Conservation (phyloP, 2,113 vertebrate genomes). For the Struthidea cinerea region DNA sequence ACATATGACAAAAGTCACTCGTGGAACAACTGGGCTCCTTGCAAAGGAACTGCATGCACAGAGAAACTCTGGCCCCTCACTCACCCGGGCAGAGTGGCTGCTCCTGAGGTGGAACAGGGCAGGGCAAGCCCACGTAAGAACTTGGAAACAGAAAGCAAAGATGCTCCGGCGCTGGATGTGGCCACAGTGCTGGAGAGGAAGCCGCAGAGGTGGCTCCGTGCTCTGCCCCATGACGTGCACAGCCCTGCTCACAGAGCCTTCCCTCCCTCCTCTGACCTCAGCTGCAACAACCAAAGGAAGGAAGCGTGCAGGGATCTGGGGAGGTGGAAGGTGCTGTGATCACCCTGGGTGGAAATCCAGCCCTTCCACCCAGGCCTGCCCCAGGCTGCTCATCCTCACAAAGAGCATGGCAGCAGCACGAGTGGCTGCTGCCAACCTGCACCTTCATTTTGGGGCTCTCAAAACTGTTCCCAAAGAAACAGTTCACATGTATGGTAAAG, state of each 20-base stretch:
- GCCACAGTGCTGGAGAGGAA: background rate
- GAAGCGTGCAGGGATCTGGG: rapidly evolving
- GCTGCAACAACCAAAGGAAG: background rate
- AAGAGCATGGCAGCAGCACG: rapidly evolving
- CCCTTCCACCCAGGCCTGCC: background rate
- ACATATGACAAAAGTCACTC: rapidly evolving
- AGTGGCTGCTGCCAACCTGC: background rate
- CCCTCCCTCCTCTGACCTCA: background rate
- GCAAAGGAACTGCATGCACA: background rate
- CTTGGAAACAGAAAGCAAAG: background rate
- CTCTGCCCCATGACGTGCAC: background rate
- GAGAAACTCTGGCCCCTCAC: background rate
- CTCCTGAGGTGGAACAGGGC: background rate
- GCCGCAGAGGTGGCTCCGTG: background rate
- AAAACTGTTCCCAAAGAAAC: background rate
- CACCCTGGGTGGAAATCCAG: background rate
- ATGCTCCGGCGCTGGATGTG: background rate
- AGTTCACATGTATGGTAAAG: background rate
- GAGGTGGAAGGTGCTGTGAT: background rate
- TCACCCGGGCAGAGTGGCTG: background rate
- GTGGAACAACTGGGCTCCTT: background rate
- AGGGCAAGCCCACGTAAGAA: background rate
- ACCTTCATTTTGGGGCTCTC: background rate
- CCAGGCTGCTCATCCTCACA: rapidly evolving
- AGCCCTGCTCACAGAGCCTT: background rate